phyloP scores from a whole-genome alignment of 2,888 invertebrate species.

The Empis stercorea region DNA sequence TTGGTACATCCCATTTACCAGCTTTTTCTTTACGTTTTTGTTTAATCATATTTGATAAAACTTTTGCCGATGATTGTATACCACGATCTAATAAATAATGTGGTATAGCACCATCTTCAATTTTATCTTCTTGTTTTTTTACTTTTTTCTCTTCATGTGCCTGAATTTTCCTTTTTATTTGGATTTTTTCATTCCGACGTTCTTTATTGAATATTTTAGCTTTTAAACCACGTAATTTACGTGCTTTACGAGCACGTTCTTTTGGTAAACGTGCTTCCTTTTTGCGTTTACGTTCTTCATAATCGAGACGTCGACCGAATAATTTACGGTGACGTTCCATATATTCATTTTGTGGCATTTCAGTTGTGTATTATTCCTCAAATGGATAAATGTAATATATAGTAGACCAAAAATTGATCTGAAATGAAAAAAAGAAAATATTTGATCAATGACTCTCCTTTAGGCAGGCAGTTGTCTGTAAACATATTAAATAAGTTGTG shows the following conservation, averaged over 20 bases:
- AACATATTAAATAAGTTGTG: conserved; percentile 7
- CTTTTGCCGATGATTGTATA: conserved; percentile 84
- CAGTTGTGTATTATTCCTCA: conserved; percentile 1
- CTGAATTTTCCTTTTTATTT: conserved; percentile 97
- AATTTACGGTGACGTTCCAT: conserved; percentile 96
- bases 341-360: conserved; percentile 98
- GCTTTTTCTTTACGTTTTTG: conserved; percentile 99
- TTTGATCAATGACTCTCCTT: conserved; percentile 16
- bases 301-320: conserved; percentile 90
- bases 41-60: conserved; percentile 97
- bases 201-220: conserved; percentile 97
- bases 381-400: background rate
- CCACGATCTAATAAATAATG: conserved; percentile 96
- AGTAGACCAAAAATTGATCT: background rate
- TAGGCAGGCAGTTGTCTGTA: conserved; percentile 10
- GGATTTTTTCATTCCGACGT: conserved; percentile 94
- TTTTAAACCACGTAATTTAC: conserved; percentile 85
- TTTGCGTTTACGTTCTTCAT: conserved; percentile 94
- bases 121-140: conserved; percentile 70
- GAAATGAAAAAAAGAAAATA: conserved; percentile 12
- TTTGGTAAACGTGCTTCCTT: conserved; percentile 90
- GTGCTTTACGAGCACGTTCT: conserved; percentile 79
- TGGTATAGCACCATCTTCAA: conserved; percentile 84
- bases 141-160: conserved; percentile 93
- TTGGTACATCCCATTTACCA: conserved; percentile 99